These are phyloP conservation scores for Globodera rostochiensis DNA, from an alignment of 1,140 invertebrate genomes.

Conservation along the genomic window DNA sequence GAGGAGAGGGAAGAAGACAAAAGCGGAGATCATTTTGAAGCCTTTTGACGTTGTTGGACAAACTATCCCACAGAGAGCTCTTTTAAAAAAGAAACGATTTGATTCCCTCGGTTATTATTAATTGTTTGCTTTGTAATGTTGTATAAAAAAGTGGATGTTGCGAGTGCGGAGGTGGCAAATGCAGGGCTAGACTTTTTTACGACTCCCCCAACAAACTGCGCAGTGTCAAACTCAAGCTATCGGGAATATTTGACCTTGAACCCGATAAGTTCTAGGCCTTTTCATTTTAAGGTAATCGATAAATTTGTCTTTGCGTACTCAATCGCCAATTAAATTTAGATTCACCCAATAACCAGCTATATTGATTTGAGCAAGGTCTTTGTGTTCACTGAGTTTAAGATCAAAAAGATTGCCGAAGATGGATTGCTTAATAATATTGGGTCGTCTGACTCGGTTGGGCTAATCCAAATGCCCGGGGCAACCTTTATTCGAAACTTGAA, in stretches of 20 bases:
- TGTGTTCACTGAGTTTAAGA: neutral
- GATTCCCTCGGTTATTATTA: neutral
- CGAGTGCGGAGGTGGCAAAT: slow-evolving; percentile 6
- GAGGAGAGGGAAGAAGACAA: neutral
- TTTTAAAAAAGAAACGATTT: neutral
- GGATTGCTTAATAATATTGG: neutral
- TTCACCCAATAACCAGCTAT: slow-evolving; percentile 2
- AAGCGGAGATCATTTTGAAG: neutral
- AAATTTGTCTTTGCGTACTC: no score
- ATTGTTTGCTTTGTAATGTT: neutral
- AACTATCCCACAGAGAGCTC: neutral
- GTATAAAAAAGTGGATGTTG: slow-evolving; percentile 13
- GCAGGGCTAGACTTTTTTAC: neutral
- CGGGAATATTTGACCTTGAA: neutral
- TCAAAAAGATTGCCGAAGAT: neutral
- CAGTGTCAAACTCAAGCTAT: neutral
- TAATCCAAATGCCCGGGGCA: neutral
- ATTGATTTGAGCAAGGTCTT: slow-evolving; percentile 8
- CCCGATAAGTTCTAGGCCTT: neutral
- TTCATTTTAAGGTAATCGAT: neutral
- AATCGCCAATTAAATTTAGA: neutral
- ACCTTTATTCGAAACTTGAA: neutral
- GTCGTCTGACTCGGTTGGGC: neutral
- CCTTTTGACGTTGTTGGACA: neutral
- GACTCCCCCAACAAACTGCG: neutral